These are phyloP conservation scores for Atopsyche davidsoni DNA, from an alignment of 1,140 invertebrate genomes.

Conservation along the genomic window DNA sequence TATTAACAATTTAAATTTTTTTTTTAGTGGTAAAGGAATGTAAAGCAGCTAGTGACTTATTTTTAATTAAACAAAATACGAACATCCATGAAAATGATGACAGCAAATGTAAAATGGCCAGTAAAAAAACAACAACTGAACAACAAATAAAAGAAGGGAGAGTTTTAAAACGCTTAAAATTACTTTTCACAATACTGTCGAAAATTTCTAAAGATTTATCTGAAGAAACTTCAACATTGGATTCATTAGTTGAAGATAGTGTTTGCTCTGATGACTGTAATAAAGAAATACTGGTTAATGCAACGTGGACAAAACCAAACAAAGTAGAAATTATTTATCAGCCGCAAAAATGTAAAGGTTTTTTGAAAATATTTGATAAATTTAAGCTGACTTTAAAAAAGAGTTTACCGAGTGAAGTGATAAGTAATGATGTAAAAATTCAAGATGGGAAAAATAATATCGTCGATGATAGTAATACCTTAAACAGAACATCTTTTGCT, in stretches of 20 bases:
- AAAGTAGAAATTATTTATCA: constrained; percentile 3
- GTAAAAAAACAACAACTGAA: constrained; percentile 33
- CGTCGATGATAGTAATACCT: not conserved
- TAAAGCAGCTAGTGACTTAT: constrained; percentile 38
- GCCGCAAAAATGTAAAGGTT: constrained; percentile 15
- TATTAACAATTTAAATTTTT: constrained; percentile 19
- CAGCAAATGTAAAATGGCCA: constrained; percentile 28
- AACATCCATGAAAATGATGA: constrained; percentile 33
- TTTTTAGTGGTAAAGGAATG: constrained; percentile 42
- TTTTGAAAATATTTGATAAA: constrained; percentile 23
- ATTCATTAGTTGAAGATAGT: constrained; percentile 33
- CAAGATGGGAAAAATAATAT: constrained; percentile 1
- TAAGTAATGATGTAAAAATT: not conserved
- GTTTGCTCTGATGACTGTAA: constrained; percentile 32
- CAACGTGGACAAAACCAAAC: not conserved
- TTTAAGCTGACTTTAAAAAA: constrained; percentile 12
- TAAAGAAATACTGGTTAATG: constrained; percentile 2
- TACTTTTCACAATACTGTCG: constrained; percentile 39
- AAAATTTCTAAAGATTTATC: constrained; percentile 36
- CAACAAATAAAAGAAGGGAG: constrained; percentile 23
- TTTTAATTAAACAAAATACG: constrained; percentile 31
- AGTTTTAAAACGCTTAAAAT: constrained; percentile 39
- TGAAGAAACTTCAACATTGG: constrained; percentile 32
- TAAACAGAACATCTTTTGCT: constrained; percentile 15
- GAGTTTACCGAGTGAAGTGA: no score